phyloP scores from a whole-genome alignment of 2,797 vertebrate species.

The Epinephelus awoara region DNA sequence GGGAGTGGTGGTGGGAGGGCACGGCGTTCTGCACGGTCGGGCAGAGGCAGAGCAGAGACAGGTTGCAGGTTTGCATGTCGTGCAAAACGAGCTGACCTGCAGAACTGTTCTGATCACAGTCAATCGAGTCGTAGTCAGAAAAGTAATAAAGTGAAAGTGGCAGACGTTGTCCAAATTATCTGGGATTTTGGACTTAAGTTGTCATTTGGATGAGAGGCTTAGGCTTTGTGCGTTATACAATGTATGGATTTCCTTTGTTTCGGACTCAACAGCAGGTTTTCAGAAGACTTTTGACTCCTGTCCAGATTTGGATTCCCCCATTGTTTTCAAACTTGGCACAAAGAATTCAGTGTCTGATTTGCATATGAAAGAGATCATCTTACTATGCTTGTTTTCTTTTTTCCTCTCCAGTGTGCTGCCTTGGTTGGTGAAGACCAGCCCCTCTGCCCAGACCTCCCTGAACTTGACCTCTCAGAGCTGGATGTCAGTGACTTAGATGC shows the following conservation, averaged over 20 bases:
- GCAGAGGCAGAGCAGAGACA: constrained; percentile 36
- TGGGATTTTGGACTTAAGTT: not conserved
- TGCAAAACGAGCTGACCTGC: constrained; percentile 22
- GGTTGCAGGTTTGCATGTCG: constrained; percentile 32
- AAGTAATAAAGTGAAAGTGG: constrained; percentile 17
- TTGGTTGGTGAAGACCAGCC: constrained; percentile 99
- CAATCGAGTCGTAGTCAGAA: not conserved
- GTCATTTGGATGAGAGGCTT: not conserved
- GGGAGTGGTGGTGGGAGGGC: constrained; percentile 34
- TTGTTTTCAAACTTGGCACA: constrained; percentile 37
- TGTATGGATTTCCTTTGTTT: constrained; percentile 18
- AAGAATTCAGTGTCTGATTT: constrained; percentile 23
- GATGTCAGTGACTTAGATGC: constrained; percentile 99
- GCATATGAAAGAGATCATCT: constrained; percentile 36
- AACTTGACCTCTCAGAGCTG: constrained; percentile 99
- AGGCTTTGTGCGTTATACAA: too few species aligned
- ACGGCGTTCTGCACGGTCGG: constrained; percentile 37
- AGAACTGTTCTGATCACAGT: constrained; percentile 23
- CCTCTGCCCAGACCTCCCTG: constrained; percentile 98
- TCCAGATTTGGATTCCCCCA: constrained; percentile 26
- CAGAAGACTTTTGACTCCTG: constrained; percentile 15
- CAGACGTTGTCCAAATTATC: not conserved
- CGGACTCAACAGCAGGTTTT: constrained; percentile 9
- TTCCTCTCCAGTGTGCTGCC: constrained; percentile 92
- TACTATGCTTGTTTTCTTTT: constrained; percentile 51